Conservation (phyloP, 30 jellyfish, hydroid and myxozoan genomes). For the Aurelia coerulea region DNA sequence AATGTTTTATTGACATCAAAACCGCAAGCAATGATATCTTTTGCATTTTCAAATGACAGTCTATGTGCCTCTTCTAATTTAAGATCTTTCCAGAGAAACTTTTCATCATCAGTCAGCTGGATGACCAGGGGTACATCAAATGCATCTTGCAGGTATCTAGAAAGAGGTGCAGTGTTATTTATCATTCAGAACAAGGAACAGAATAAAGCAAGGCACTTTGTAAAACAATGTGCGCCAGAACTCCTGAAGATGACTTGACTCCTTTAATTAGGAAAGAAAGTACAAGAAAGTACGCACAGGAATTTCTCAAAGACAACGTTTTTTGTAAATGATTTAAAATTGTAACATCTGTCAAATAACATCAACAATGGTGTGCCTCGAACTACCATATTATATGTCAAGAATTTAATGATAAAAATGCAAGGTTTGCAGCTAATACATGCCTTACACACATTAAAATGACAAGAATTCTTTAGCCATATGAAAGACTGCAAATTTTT, state of each 20-base stretch:
- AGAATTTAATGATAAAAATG: no score
- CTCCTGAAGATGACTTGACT: background rate
- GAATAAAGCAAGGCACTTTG: background rate
- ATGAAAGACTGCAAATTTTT: no score
- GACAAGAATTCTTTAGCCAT: no score
- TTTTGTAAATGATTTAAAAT: no score
- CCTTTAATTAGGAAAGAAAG: no score
- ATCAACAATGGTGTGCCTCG: no score
- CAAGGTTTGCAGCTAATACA: no score
- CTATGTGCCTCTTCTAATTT: constrained; percentile 94
- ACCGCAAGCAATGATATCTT: constrained; percentile 99
- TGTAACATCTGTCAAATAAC: no score
- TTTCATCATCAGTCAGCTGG: constrained; percentile 99
- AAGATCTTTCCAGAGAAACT: constrained; percentile 88
- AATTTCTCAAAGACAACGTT: no score
- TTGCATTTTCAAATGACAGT: constrained; percentile 87
- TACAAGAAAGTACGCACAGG: no score
- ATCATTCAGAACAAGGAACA: background rate
- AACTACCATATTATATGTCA: no score
- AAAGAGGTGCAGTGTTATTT: background rate
- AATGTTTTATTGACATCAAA: constrained; percentile 95
- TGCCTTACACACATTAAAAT: no score
- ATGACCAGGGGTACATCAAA: constrained; percentile 96
- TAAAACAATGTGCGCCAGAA: background rate
- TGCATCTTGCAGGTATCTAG: constrained; percentile 98